Evolutionary conservation across 2,797 vertebrate species (phyloP), one percentile per base, ranked within the genome.

Genomic region (Buceros bicornis): DNA sequence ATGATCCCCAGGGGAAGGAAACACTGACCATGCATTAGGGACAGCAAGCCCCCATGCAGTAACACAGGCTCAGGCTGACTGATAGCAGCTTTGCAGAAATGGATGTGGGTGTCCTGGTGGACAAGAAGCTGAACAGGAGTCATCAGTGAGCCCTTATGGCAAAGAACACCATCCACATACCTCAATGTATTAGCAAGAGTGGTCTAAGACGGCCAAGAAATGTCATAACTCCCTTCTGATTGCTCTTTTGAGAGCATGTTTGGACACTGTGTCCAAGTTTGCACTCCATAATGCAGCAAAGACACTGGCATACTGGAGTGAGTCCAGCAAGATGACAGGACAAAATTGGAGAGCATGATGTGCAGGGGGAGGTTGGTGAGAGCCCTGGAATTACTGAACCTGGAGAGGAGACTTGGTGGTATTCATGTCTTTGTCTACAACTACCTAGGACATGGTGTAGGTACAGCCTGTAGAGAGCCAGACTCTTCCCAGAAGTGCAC

Each of bases 361-460:
- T 35, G 28, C 16, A 19, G 6, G 8, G 11, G 10, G 3, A 56
- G 24, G 2, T 14, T 0, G 37, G 37, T 40, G 2, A 86, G 25
- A 53, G 25, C 37, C 11, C 21, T 43, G n/a, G 28, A 56, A 18
- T 2, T 53, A 16, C 5, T 71, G 20, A 60, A 35, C 7, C 4
- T 61, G n/a, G 57, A 51, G 31, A 69, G 82, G 1, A 78, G 3
- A 26, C 5, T 42, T 26, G 47, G 40, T 65, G 53, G 19, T 8
- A 29, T 43, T 50, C 16, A 6, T 7, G 24, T n/a, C 2, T 7
- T 31, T 31, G 4, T 48, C 51, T 50, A 0, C 21, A 47, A 29
- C 25, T 28, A 10, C 50, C 13, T 14, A 16, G 26, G 24, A 13
- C 33, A 11, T 5, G 28, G 22, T 8, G 3, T 4, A 51, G n/a